These are phyloP conservation scores for Eristalinus aeneus DNA, from an alignment of 2,888 invertebrate species.

Conservation along the genomic window DNA sequence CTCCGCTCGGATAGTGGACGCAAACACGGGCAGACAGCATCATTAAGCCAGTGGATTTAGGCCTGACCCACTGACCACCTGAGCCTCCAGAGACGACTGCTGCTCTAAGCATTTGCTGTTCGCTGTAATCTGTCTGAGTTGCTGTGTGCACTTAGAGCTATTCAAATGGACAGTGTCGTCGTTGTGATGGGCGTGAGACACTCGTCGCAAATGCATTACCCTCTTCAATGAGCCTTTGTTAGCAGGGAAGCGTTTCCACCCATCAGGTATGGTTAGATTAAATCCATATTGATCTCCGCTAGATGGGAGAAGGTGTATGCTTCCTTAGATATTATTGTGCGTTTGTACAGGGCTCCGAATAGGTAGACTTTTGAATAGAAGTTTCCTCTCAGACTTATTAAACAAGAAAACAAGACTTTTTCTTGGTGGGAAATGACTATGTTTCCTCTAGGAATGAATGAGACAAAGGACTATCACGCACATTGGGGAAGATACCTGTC, in stretches of 20 bases:
- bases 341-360: no score
- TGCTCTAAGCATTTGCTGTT: constrained; percentile 49
- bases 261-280: constrained; percentile 21
- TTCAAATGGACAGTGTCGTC: constrained; percentile 57
- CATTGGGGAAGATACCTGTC: no score
- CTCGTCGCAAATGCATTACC: background rate
- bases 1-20: constrained; percentile 29
- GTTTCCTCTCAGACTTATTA: no score
- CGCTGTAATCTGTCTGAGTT: constrained; percentile 67
- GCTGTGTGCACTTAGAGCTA: constrained; percentile 65
- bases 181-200: background rate
- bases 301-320: constrained; percentile 2
- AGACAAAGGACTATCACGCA: no score
- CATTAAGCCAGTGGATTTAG: constrained; percentile 50
- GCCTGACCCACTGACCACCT: background rate
- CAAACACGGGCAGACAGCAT: constrained; percentile 56
- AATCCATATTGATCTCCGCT: constrained; percentile 39
- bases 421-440: no score
- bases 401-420: no score
- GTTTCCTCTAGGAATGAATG: no score
- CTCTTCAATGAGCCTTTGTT: background rate
- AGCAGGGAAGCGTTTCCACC: constrained; percentile 43
- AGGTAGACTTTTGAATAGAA: no score
- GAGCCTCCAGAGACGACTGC: constrained; percentile 21
- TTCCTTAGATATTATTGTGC: constrained; percentile 20